Conservation (phyloP, 2,888 invertebrate genomes). For the Danaus chrysippus region DNA sequence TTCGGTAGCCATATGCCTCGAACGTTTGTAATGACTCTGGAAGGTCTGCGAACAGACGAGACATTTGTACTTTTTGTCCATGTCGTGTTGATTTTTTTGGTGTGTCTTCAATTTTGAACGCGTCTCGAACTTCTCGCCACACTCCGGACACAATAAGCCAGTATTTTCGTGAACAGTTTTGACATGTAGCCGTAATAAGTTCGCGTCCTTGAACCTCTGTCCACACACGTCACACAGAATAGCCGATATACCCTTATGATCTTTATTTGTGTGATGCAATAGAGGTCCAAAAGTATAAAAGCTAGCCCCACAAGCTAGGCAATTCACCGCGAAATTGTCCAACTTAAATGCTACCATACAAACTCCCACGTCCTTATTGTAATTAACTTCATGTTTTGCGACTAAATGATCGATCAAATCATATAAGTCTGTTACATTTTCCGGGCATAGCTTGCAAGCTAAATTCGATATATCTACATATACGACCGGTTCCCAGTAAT, state of each 20-base stretch:
- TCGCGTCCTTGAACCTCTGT: conserved; percentile 64
- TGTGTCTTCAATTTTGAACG: conserved; percentile 72
- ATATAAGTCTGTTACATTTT: conserved; percentile 53
- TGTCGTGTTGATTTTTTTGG: conserved; percentile 60
- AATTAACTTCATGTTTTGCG: conserved; percentile 49
- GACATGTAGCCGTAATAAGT: conserved; percentile 53
- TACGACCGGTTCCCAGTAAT: conserved; percentile 68
- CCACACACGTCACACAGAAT: conserved; percentile 69
- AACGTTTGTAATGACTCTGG: conserved; percentile 62
- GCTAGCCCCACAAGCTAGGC: conserved; percentile 57
- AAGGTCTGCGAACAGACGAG: conserved; percentile 62
- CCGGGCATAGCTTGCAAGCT: conserved; percentile 57
- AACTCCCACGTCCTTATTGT: conserved; percentile 64
- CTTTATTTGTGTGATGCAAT: conserved; percentile 66
- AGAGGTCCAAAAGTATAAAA: conserved; percentile 68
- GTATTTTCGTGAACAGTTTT: conserved; percentile 63
- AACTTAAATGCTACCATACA: conserved; percentile 68
- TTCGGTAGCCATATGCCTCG: conserved; percentile 63
- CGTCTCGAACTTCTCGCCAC: conserved; percentile 70
- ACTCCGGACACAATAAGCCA: conserved; percentile 59
- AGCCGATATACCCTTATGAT: conserved; percentile 64
- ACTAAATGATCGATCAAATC: conserved; percentile 63
- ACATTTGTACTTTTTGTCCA: conserved; percentile 76
- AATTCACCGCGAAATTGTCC: conserved; percentile 57
- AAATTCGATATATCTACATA: conserved; percentile 61